phyloP scores from a whole-genome alignment of 2,797 vertebrate species.

The Peromyscus melanophrys region DNA sequence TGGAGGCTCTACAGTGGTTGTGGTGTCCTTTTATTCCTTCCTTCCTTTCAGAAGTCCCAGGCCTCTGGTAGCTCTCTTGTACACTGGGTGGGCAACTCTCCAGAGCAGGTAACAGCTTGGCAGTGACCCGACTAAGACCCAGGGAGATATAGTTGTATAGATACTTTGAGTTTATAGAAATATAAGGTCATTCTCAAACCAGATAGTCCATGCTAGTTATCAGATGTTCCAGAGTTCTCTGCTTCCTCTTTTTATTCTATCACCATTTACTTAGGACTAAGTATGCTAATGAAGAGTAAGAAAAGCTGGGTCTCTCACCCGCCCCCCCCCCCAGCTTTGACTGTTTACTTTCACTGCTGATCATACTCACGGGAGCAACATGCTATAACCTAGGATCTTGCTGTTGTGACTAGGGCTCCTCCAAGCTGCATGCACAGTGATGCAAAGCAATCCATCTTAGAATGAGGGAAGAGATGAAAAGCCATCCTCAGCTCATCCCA shows the following conservation, averaged over 20 bases:
- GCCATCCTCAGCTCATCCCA: neutral
- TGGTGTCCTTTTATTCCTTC: neutral
- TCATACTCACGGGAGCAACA: neutral
- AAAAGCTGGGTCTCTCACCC: neutral
- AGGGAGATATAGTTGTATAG: neutral
- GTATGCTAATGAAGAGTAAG: neutral
- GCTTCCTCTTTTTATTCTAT: neutral
- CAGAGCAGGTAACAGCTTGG: neutral
- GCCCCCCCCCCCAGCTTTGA: neutral
- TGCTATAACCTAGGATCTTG: neutral
- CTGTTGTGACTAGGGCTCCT: neutral
- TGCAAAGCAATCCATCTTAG: neutral
- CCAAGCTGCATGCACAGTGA: neutral
- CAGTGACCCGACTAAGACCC: neutral
- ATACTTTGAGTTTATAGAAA: neutral
- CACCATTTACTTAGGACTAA: conserved; percentile 33
- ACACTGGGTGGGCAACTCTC: neutral
- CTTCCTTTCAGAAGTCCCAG: neutral
- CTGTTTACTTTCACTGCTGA: neutral
- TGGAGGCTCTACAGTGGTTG: neutral
- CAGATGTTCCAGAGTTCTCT: neutral
- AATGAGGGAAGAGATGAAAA: neutral
- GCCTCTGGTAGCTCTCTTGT: neutral
- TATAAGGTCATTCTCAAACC: neutral
- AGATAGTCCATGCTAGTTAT: neutral